Evolutionary conservation across 2,888 invertebrate genomes (phyloP), one percentile per base, ranked within the genome.

Genomic region (Andrena fulva): DNA sequence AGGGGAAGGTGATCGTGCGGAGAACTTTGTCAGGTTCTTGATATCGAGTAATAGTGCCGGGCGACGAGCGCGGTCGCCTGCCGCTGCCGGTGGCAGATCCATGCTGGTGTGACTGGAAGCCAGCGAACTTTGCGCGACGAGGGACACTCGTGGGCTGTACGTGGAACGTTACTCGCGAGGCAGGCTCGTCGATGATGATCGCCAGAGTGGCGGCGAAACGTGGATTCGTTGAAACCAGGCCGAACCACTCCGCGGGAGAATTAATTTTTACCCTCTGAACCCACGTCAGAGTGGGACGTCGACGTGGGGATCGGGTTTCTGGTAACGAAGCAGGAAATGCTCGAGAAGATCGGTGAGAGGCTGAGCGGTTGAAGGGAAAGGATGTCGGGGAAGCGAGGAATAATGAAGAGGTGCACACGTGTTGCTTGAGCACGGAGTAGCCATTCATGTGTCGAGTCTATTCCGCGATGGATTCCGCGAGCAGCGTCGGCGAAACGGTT

Each of bases 401-500:
- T 42, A 29, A 35, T 12, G 66, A 77, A 48, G 50, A 50, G 69
- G 76, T 54, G 52, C 24, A 59, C 83, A 83, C 77, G 77, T 73
- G 83, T 77, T 60, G 60, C 52, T 73, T 12, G 48, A 66, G 50
- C 10, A 35, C 7, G n/a, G 63, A 35, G 1, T 16, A 52, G 20
- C 7, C 66, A 1, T 54, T 54, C 52, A 12, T 12, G 10, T 35
- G 12, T 10, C 3, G 56, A 2, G 62, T 0, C 5, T 16, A 4
- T 20, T 12, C n/a, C 50, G 66, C 29, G 12, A 12, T 12, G 27
- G 5, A n/a, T 64, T 16, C 10, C 10, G 7, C 16, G 29, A 29
- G 29, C 2, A 42, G n/a, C 35, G 35, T 63, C 35, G 16, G 16
- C 50, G 27, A 42, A 16, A 12, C 42, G 4, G 4, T 42, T 42